Evolutionary conservation across 1,140 invertebrate genomes (phyloP).

Genomic region (Steinernema feltiae): DNA sequence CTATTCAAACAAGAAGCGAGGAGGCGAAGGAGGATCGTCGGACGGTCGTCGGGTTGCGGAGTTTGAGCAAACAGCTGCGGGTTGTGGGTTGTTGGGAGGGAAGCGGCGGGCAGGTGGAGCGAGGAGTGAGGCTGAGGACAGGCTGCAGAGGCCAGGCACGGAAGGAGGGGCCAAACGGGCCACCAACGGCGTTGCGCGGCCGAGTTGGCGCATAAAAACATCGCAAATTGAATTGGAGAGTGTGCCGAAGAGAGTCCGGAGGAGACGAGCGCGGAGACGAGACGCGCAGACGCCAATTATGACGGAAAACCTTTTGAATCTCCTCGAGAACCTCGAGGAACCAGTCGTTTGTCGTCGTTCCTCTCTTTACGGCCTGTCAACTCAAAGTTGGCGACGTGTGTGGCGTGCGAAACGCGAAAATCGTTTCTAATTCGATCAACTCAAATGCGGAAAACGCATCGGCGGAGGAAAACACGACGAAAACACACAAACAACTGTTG

Average conservation of each 20-base stretch:
- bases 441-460: background rate
- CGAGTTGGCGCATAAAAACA: background rate
- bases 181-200: background rate
- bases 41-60: background rate
- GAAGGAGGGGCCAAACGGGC: background rate
- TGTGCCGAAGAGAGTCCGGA: background rate
- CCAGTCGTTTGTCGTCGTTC: background rate
- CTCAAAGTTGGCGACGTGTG: background rate
- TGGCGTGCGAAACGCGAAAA: background rate
- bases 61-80: slow-evolving; percentile 11
- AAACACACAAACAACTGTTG: slow-evolving; percentile 13
- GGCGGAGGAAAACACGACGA: background rate
- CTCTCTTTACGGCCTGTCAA: background rate
- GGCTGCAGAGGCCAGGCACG: background rate
- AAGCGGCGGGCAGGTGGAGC: background rate
- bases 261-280: no score
- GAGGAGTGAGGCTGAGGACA: background rate
- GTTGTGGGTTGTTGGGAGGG: background rate
- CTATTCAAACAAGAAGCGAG: background rate
- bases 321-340: background rate
- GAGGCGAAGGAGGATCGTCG: background rate
- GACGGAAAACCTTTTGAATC: background rate
- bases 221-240: background rate
- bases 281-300: background rate
- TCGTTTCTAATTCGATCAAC: background rate